Evolutionary conservation across 1,140 invertebrate genomes (phyloP), one percentile per base, ranked within the genome.

Genomic region (Ooceraea biroi): DNA sequence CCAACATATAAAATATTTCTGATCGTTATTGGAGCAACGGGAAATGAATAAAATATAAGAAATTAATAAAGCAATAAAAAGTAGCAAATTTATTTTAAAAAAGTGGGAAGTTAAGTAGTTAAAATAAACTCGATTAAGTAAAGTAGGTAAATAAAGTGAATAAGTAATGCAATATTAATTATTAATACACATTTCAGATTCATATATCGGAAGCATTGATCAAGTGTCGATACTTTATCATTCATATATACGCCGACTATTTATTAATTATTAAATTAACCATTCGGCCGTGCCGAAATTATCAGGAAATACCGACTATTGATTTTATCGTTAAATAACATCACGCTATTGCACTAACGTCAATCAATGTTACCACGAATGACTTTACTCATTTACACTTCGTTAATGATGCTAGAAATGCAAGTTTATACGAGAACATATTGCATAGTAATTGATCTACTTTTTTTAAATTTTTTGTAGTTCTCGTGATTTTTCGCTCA

Each of bases 401-500:
- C 58, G 44, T 65, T 76, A 8, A 50, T 50, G 57, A 65, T n/a
- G 14, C 3, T 7, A 22, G 48, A 1, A 19, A 3, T 14, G 22
- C n/a, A 58, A 61, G 27, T 65, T 76, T 50, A 3, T n/a, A 17
- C 5, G 19, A 74, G 58, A 76, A 76, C 48, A 65, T 14, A 36
- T 65, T 27, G 57, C 22, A 50, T 12, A 25, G 25, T 22, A 48
- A 57, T 57, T 11, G 3, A 36, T 76, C 8, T 30, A 36, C 8
- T 65, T 76, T 76, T 25, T 36, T 76, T 44, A 36, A n/a, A 12
- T 73, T 76, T 76, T 76, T 76, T 71, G 22, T 36, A 36, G n/a
- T 7, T 36, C 36, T 7, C 36, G 2, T 36, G 41, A 27, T 17
- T 44, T n/a, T n/a, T 14, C 52, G 57, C 12, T 10, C n/a, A 25